Base-by-base conservation (phyloP, 2,888 invertebrate genomes). In the Eutolmus rufibarbis region DNA sequence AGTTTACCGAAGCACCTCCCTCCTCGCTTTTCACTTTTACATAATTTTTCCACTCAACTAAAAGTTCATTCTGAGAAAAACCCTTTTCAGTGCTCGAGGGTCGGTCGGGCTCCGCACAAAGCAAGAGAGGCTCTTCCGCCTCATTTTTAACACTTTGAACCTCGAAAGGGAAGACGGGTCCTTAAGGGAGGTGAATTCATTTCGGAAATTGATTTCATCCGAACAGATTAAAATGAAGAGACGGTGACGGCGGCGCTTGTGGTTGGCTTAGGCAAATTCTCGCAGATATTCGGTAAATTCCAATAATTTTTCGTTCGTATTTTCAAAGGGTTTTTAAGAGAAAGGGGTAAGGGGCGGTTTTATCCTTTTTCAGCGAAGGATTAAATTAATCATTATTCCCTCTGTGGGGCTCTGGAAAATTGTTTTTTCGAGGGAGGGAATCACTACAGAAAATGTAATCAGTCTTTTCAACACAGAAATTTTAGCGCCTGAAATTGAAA, bases 31-130 rank as follows among this genome's bases (percentile, higher is more conserved):
- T 66, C 28, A 66, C n/a, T 34, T 76, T 76, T 76, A 37, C 76
- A 76, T 37, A 76, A 76, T 40, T 76, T 34, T 76, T 76, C 76
- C 76, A 76, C 76, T 76, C 76, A 76, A 76, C 40, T 76, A 76
- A 76, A 66, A 76, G 34, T 76, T 40, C 40, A 76, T 76, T 16
- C 76, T 31, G 31, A 28, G 40, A 76, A 76, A 34, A 76, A 37
- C 40, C 40, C 76, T n/a, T 76, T 76, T 37, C 28, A 76, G 28
- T 66, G 66, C 23, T 66, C 12, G 28, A 66, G 66, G 66, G 66
- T 19, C 28, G 66, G 66, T 66, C 9, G n/a, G 51, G 51, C n/a
- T 1, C 51, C n/a, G 51, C 51, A 66, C 66, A 19, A 66, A 66
- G 66, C 28, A 56, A 14, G 28, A 19, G 66, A 28, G 28, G 66